Conservation (phyloP, 2,888 invertebrate species). For the Hypercompe scribonia region DNA sequence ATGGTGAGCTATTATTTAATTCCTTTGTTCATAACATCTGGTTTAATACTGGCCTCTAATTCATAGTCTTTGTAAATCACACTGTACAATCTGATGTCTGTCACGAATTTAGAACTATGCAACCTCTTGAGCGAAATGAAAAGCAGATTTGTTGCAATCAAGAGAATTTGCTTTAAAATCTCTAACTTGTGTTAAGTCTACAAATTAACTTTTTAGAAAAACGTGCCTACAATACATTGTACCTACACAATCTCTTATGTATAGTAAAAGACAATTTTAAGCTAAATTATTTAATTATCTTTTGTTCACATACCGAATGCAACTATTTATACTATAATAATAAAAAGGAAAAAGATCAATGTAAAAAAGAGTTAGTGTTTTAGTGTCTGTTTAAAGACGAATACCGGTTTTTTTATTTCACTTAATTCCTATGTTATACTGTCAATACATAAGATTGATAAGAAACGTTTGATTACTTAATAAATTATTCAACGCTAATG, state of each 20-base stretch:
- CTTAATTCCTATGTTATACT: slow-evolving; percentile 11
- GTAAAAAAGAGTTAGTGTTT: slow-evolving; percentile 11
- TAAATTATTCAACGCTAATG: neutral
- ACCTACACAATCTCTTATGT: neutral
- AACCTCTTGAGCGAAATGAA: neutral
- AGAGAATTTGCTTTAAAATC: neutral
- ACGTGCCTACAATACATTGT: neutral
- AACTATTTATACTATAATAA: neutral
- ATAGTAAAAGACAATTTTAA: neutral
- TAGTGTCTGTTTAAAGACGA: slow-evolving; percentile 21
- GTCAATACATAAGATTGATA: neutral
- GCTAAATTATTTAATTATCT: neutral
- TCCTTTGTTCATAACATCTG: slow-evolving; percentile 1
- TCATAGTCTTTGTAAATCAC: neutral
- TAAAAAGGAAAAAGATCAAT: neutral
- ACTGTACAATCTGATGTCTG: neutral
- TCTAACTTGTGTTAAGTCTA: neutral
- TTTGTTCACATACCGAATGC: neutral
- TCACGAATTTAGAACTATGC: neutral
- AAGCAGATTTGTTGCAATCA: neutral
- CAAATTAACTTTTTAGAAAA: neutral
- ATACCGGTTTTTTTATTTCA: slow-evolving; percentile 25
- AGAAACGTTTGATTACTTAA: neutral
- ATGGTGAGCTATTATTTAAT: slow-evolving; percentile 70
- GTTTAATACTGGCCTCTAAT: neutral